These are phyloP conservation scores for Oncorhynchus masou DNA, from an alignment of 2,113 vertebrate species.

Conservation along the genomic window DNA sequence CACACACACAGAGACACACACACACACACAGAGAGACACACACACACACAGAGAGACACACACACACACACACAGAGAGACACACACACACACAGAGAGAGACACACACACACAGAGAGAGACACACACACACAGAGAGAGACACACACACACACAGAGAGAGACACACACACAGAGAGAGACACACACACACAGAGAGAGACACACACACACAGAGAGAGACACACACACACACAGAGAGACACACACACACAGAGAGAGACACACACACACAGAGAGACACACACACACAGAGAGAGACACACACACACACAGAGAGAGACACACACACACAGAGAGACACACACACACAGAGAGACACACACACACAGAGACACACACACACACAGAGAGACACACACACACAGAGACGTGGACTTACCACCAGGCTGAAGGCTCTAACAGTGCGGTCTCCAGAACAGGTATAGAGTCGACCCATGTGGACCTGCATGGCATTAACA, in stretches of 20 bases:
- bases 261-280: not conserved
- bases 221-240: no score
- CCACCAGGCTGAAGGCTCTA: constrained; percentile 85
- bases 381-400: no score
- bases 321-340: not conserved
- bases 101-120: no score
- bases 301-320: no score
- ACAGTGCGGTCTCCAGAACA: constrained; percentile 96
- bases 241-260: not conserved
- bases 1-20: not conserved
- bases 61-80: no score
- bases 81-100: not conserved
- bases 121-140: not conserved
- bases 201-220: not conserved
- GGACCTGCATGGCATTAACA: constrained; percentile 92
- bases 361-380: no score
- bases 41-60: not conserved
- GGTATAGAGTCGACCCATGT: constrained; percentile 88
- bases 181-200: not conserved
- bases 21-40: not conserved
- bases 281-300: no score
- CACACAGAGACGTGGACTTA: constrained; percentile 63
- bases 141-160: no score
- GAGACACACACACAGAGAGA: not conserved
- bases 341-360: not conserved